Conservation (phyloP, 2,797 vertebrate species). For the Hydrolagus colliei region DNA sequence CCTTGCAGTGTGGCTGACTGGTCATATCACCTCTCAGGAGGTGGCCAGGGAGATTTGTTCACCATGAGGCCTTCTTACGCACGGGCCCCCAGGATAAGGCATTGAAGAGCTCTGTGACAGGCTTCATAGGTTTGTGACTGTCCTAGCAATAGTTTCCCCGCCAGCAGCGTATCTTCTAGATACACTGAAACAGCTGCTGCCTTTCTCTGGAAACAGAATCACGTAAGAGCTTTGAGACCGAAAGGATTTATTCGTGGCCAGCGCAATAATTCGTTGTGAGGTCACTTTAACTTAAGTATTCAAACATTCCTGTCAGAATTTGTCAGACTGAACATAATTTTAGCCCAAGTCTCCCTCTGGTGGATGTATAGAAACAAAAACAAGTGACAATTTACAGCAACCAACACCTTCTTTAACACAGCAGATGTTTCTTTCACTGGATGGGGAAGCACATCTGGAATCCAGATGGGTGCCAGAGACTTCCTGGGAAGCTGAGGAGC, state of each 20-base stretch:
- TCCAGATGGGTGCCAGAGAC: not conserved
- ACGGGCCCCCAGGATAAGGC: not conserved
- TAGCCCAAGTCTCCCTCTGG: slow-evolving; percentile 11
- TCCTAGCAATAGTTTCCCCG: not conserved
- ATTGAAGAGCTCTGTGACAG: not conserved
- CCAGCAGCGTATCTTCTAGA: too few species aligned
- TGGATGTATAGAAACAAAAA: not conserved
- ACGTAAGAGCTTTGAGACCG: not conserved
- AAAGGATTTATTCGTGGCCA: not conserved
- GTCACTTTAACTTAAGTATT: not conserved
- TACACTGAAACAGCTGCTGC: not conserved
- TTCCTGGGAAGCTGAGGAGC: not conserved
- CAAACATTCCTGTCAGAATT: not conserved
- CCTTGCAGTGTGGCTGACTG: not conserved
- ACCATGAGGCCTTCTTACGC: not conserved
- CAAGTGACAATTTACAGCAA: not conserved
- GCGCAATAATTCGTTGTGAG: not conserved
- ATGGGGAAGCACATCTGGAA: not conserved
- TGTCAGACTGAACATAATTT: not conserved
- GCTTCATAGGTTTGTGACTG: not conserved
- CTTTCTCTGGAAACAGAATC: not conserved
- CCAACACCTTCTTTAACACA: not conserved
- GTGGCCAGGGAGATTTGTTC: not conserved
- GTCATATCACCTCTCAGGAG: not conserved
- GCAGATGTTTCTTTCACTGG: not conserved